Percentiles rank a stretch among this genome's conserved stretches.
Conservation (phyloP, 2,113 vertebrate species). For the Menura novaehollandiae region DNA sequence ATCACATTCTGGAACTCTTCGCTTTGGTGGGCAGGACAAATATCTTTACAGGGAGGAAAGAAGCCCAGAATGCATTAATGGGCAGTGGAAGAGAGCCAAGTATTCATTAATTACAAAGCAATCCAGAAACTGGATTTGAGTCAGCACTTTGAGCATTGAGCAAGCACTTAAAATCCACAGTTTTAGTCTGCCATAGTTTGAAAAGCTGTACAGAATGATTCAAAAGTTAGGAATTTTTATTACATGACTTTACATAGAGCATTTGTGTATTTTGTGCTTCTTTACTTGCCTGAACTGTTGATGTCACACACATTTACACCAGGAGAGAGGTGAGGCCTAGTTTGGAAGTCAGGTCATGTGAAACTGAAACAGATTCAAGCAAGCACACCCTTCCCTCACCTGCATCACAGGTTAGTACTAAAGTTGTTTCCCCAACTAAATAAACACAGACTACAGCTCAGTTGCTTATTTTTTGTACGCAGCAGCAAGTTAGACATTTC, state of each 20-base stretch:
- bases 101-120: constrained; percentile 7
- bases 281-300: background rate
- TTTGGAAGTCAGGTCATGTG: background rate
- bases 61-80: background rate
- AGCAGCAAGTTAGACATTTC: background rate
- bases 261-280: background rate
- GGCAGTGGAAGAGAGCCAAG: background rate
- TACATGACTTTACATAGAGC: background rate
- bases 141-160: too few relatives aligned
- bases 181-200: background rate
- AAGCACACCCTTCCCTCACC: background rate
- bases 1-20: background rate
- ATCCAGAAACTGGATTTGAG: background rate
- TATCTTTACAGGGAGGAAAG: background rate
- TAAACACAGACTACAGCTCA: background rate
- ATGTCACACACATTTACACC: background rate
- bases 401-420: background rate
- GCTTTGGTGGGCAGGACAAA: background rate
- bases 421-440: background rate
- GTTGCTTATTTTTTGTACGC: background rate
- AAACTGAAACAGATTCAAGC: background rate
- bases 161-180: background rate
- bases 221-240: background rate
- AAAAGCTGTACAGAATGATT: background rate
- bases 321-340: background rate